Base-by-base conservation (phyloP, 2,797 vertebrate genomes). In the Pangasius mekongensis region DNA sequence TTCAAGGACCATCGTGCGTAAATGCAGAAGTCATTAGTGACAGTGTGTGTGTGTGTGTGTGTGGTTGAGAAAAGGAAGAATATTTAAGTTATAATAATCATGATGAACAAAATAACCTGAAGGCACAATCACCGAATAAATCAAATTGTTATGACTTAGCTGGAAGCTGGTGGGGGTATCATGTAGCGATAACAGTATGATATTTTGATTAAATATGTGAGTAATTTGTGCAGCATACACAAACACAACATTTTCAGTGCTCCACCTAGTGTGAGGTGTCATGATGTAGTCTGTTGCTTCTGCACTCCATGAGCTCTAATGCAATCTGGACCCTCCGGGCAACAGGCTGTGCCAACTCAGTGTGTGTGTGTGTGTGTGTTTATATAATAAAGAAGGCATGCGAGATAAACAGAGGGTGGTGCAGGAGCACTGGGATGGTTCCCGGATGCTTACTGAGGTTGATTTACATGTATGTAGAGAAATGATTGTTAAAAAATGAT, bases 311-410 rank as follows among this genome's bases (percentile, higher is more conserved):
- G 90, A 88, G 85, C 64, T 86, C 52, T 64, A 30, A 77, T 87
- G 87, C 91, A 92, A 69, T 90, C 80, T 84, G 94, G 93, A 92
- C 94, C 91, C 89, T 54, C 93, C 93, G 93, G 93, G 93, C 90
- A 89, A 83, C 83, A 91, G 92, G 90, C 94, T 91, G 85, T 30
- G 52, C 30, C 74, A 47, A 24, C 56, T 60, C 20, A 7, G 82
- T 36, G 11, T 84, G 58, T 86, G 52, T 88, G 83, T 82, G 67
- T 62, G 54, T 67, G 47, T 56, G 66, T 33, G 39, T 54, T 67
- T 81, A 56, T 27, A 36, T 81, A n/a, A 33, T 64, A 66, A 27
- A n/a, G 76, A 64, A 30, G 33, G 77, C 18, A 71, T 85, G 69
- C n/a, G 33, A 71, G 30, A 52, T 71, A 52, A n/a, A 60, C 43